Base-by-base conservation (phyloP, 1,140 invertebrate genomes). In the Mycetomoellerius zeteki region DNA sequence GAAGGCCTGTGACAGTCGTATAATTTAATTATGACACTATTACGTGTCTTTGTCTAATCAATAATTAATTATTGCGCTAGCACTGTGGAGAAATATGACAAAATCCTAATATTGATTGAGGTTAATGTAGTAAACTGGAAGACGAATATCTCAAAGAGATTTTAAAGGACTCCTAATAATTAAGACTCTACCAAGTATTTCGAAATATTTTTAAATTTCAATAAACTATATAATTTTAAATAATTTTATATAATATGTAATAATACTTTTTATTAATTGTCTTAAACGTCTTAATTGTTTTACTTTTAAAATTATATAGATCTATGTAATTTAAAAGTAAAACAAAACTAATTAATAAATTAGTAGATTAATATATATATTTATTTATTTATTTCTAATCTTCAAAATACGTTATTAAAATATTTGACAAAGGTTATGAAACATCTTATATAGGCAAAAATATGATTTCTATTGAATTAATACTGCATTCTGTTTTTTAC, bases 1-100 rank as follows among this genome's bases (percentile, higher is more conserved):
- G 50, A 75, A 84, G 69, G 69, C 69, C 21, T 60, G 37, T 75
- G 80, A 84, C 80, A 84, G 69, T 75, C 37, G 69, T 21, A 50
- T 73, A 84, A 84, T 75, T 37, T 75, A 50, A 84, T 84, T 84
- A 75, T 21, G 27, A 33, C 27, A 75, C 12, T 16, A 69, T 56
- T 60, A 60, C 30, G 54, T 75, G 80, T 84, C 80, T 75, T 60
- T 84, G 80, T 84, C 80, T 43, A 43, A 84, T 84, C 47, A 75
- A 84, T 84, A 73, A 84, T 24, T 30, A 19, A 43, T 43, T 43
- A 43, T 43, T 19, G 19, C 1, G 6, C 30, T 30, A 54, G 21
- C 54, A 58, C 43, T 3, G 6, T 52, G 5, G 69, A 75, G 80
- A 60, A 75, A 84, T 75, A 75, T 75, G 54, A 33, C 60, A 78